Evolutionary conservation across 2,888 invertebrate genomes (phyloP), one percentile per base, ranked within the genome.

Genomic region (Linnaemya vulpina): DNA sequence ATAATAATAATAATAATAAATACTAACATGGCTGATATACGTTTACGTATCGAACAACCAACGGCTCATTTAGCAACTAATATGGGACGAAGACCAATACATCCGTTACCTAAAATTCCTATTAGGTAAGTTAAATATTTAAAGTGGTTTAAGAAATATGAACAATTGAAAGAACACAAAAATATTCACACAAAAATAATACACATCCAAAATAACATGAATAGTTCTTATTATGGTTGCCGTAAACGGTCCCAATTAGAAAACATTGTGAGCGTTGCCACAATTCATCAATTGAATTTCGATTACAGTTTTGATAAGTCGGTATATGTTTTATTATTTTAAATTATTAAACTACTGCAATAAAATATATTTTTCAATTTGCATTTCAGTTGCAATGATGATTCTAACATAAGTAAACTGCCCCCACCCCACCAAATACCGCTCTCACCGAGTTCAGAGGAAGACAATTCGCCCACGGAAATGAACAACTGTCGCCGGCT

Each of bases 401-500:
- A 92, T 87, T 90, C 90, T 79, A 91, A 91, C 87, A 90, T 90
- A 87, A 88, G 89, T 89, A 91, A 84, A 53, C 68, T 53, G 0
- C 76, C 75, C 49, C 79, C 84, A 55, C 86, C 80, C 25, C 87
- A 84, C 67, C 83, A 84, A 77, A 55, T 87, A 53, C 86, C 86
- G 51, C 84, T 83, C 11, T 87, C 87, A 17, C 92, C 92, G 92
- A 96, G 96, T 91, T 97, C 96, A 88, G 97, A 97, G 92, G 97
- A 97, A 93, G 96, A 96, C 90, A 96, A 96, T 93, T 97, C 97
- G 11, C 97, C 97, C 63, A 96, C 96, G 70, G 97, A 97, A 93
- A 94, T 97, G 92, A 96, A 96, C 93, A 96, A 96, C 90, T 97
- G 96, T 93, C 95, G 96, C 91, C 94, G 96, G 89, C 94, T 97